These are phyloP conservation scores for Pollachius pollachius DNA, from an alignment of 2,113 vertebrate genomes.

Conservation along the genomic window DNA sequence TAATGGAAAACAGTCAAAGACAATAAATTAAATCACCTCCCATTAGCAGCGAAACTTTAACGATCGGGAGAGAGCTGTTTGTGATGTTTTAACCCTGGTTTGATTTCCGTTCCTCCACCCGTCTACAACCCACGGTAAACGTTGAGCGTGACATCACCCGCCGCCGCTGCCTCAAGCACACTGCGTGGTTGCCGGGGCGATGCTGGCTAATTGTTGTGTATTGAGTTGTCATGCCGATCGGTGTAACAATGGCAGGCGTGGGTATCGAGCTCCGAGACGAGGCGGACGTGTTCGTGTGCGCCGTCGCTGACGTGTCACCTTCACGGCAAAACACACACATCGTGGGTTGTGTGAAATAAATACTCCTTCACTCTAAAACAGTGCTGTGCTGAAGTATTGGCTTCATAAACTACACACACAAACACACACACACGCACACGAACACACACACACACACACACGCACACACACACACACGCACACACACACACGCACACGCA, in stretches of 20 bases:
- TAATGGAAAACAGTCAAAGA: too few relatives aligned
- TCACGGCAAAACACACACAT: constrained; percentile 1
- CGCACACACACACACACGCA: too few relatives aligned
- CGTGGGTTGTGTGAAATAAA: neutral
- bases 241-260: constrained; percentile 67
- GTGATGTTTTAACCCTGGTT: constrained; percentile 28
- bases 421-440: too few relatives aligned
- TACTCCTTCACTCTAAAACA: too few relatives aligned
- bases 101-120: constrained; percentile 2
- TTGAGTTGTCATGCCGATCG: constrained; percentile 72
- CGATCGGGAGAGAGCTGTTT: neutral
- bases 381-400: too few relatives aligned
- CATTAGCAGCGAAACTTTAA: too few relatives aligned
- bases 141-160: too few relatives aligned
- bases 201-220: constrained; percentile 66
- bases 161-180: neutral
- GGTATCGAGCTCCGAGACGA: constrained; percentile 66
- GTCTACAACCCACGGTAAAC: too few relatives aligned
- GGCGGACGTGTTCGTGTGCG: constrained; percentile 11
- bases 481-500: too few relatives aligned
- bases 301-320: constrained; percentile 6
- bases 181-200: constrained; percentile 39
- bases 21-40: too few relatives aligned
- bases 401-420: too few relatives aligned
- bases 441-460: too few relatives aligned